Conservation (phyloP, 92 coral and sea anemone species). For the Palythoa grandis region DNA sequence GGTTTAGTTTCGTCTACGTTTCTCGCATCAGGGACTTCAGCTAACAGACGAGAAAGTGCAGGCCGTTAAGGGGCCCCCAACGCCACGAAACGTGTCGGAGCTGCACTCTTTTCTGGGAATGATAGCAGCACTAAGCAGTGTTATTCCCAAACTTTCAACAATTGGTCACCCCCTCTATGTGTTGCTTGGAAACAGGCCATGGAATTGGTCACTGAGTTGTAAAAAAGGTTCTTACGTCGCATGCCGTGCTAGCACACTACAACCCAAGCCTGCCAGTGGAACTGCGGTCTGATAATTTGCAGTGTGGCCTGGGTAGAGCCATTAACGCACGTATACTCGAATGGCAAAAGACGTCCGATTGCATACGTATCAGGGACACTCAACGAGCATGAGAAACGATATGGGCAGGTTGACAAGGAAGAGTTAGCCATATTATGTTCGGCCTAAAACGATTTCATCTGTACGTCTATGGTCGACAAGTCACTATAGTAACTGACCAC, state of each 20-base stretch:
- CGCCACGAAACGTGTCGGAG: not conserved
- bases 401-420: too few relatives aligned
- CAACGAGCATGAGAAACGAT: too few relatives aligned
- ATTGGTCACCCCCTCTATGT: conserved; percentile 34
- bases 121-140: conserved; percentile 32
- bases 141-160: conserved; percentile 30
- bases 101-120: conserved; percentile 29
- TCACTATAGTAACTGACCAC: too few relatives aligned
- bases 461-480: too few relatives aligned
- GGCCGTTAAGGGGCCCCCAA: conserved; percentile 8
- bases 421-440: too few relatives aligned
- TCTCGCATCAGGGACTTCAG: conserved; percentile 11
- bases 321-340: not conserved
- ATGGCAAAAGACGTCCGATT: too few relatives aligned
- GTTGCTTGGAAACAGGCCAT: conserved; percentile 41
- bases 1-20: conserved; percentile 40
- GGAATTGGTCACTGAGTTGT: conserved; percentile 16
- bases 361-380: too few relatives aligned
- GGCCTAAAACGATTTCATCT: too few relatives aligned
- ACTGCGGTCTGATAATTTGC: conserved; percentile 31
- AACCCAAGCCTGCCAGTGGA: conserved; percentile 40
- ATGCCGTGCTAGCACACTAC: conserved; percentile 28
- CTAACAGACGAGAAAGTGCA: conserved; percentile 16
- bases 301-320: conserved; percentile 39
- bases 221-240: conserved; percentile 33